phyloP scores from a whole-genome alignment of 2,797 vertebrate genomes.

The Rhinophrynus dorsalis region DNA sequence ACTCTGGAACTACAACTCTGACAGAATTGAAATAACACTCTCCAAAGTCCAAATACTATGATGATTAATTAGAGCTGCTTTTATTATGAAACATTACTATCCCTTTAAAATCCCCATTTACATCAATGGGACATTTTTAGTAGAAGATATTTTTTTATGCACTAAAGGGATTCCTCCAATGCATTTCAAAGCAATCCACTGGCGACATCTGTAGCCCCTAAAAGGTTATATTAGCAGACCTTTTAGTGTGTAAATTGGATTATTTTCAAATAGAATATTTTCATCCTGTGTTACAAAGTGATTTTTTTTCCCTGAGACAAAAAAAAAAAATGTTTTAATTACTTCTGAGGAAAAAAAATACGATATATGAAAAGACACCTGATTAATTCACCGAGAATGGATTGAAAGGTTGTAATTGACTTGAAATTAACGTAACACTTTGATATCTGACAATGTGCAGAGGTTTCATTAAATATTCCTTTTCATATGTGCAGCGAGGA shows the following conservation, averaged over 20 bases:
- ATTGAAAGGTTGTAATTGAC: slow-evolving; percentile 52
- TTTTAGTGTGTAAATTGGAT: background rate
- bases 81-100: too few relatives aligned
- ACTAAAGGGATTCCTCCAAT: too few relatives aligned
- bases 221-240: background rate
- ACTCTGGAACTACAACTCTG: too few relatives aligned
- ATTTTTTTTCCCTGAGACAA: background rate
- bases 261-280: background rate
- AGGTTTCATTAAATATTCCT: slow-evolving; percentile 55
- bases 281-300: background rate
- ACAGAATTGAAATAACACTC: too few relatives aligned
- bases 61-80: too few relatives aligned
- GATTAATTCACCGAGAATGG: slow-evolving; percentile 46
- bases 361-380: slow-evolving; percentile 38
- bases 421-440: slow-evolving; percentile 48
- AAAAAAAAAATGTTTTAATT: slow-evolving; percentile 23
- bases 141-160: too few relatives aligned
- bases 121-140: too few relatives aligned
- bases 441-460: slow-evolving; percentile 52
- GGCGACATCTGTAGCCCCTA: too few relatives aligned
- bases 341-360: slow-evolving; percentile 17
- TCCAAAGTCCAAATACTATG: too few relatives aligned
- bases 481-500: slow-evolving; percentile 55
- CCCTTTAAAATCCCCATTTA: too few relatives aligned
- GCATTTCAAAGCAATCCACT: too few relatives aligned